Conservation (phyloP, 2,113 vertebrate species). For the Perognathus longimembris region DNA sequence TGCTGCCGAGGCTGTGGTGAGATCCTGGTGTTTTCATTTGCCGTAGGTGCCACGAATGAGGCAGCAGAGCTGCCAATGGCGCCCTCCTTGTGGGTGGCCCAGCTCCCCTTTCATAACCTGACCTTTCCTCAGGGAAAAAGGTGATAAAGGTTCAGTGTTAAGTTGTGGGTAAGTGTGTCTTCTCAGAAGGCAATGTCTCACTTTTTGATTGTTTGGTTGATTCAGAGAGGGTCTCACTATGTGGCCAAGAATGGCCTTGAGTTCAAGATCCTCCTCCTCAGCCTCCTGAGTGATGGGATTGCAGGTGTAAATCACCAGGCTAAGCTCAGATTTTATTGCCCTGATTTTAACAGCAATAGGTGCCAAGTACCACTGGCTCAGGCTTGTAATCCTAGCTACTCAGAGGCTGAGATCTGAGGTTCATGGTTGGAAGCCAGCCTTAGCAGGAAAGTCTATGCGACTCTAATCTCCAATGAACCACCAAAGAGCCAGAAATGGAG, state of each 20-base stretch:
- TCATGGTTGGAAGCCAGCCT: no score
- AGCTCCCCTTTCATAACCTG: background rate
- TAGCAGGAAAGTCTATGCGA: no score
- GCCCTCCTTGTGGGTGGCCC: background rate
- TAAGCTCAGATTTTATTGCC: no score
- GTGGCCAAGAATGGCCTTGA: background rate
- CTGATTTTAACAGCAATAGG: no score
- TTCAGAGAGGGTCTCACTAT: background rate
- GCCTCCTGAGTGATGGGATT: background rate
- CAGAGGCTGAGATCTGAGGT: no score
- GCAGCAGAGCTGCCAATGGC: background rate
- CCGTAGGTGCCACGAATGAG: no score
- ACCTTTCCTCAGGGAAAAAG: background rate
- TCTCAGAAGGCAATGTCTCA: background rate
- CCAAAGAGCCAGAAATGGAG: no score
- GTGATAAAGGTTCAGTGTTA: background rate
- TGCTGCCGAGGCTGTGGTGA: background rate
- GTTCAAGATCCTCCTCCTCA: no score
- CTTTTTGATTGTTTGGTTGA: no score
- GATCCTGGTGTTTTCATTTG: background rate
- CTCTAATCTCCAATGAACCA: no score
- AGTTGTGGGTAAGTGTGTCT: background rate
- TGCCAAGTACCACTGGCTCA: no score
- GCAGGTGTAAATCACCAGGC: background rate
- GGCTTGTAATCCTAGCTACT: no score